Percentiles rank a stretch among this genome's conserved stretches.
phyloP scores from a whole-genome alignment of 2,113 vertebrate genomes.

The Ophiodon elongatus region DNA sequence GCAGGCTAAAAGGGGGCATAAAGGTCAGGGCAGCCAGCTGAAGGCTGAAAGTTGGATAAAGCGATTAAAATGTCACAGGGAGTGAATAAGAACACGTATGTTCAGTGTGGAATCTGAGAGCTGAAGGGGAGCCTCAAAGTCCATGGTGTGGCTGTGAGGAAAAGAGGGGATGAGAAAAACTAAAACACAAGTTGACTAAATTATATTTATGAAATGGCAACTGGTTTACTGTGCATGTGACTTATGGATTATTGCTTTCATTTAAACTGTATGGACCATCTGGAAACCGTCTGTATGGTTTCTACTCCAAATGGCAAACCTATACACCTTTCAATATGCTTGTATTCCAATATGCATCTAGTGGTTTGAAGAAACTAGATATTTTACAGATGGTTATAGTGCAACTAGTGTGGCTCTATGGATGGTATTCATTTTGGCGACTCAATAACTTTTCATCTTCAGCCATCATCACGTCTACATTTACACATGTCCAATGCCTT shows the following conservation, averaged over 20 bases:
- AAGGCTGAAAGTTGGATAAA: conserved; percentile 35
- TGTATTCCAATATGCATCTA: neutral
- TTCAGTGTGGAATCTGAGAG: conserved; percentile 5
- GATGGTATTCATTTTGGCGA: neutral
- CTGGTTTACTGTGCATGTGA: conserved; percentile 7
- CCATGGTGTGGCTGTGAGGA: neutral
- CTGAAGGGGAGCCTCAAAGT: conserved; percentile 2
- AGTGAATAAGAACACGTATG: conserved; percentile 22
- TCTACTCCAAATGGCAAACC: neutral
- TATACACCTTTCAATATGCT: neutral
- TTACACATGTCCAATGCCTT: neutral
- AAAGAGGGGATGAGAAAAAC: neutral
- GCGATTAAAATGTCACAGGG: conserved; percentile 32
- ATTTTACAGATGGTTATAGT: neutral
- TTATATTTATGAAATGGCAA: conserved; percentile 24
- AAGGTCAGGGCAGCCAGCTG: conserved; percentile 22
- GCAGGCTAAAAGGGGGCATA: neutral
- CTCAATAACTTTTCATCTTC: neutral
- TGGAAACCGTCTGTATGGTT: neutral
- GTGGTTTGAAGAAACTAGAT: neutral
- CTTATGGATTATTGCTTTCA: neutral
- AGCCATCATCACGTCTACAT: neutral
- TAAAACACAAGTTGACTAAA: neutral
- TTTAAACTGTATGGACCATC: neutral
- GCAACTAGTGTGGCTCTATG: neutral